Conservation (phyloP, 64 coral and sea anemone genomes). For the Pachyseris speciosa region DNA sequence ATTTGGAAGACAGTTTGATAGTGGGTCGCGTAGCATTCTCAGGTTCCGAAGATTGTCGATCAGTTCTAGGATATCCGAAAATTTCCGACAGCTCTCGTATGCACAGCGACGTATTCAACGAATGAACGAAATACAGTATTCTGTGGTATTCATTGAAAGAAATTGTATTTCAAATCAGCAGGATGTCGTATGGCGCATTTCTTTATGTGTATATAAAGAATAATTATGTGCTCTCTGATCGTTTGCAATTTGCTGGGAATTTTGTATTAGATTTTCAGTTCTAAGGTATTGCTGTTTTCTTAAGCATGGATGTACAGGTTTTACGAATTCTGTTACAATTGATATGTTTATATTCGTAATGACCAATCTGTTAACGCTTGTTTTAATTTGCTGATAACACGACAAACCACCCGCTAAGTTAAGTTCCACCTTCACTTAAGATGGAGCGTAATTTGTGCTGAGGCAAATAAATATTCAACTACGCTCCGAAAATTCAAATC, state of each 20-base stretch:
- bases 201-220: no score
- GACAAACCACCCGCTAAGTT: not conserved
- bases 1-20: no score
- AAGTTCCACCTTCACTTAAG: not conserved
- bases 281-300: no score
- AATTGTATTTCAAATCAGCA: not conserved
- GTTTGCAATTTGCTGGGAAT: not conserved
- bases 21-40: no score
- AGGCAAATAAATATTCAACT: not conserved
- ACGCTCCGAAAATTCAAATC: not conserved
- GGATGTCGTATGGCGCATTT: not conserved
- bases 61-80: no score
- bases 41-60: no score
- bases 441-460: not conserved
- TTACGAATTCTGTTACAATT: not conserved
- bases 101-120: not conserved
- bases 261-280: no score
- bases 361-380: not conserved
- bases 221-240: not conserved
- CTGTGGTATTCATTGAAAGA: not conserved
- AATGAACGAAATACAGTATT: not conserved
- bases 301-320: not conserved
- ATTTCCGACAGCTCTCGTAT: no score
- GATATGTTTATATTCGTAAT: not conserved
- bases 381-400: not conserved